phyloP scores from a whole-genome alignment of 2,113 vertebrate species.

The Aptenodytes patagonicus region DNA sequence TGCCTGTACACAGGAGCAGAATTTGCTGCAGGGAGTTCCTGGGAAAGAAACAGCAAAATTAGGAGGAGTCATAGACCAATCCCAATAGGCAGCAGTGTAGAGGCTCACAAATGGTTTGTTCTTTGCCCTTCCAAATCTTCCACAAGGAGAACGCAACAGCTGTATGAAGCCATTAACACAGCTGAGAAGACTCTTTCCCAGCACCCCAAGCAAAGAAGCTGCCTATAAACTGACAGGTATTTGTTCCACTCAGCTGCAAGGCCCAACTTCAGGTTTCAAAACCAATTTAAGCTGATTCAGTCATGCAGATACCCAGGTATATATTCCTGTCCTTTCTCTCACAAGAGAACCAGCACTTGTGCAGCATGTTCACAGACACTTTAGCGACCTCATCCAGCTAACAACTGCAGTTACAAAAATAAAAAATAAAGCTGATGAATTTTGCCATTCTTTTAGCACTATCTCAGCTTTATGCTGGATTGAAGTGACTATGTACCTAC shows the following conservation, averaged over 20 bases:
- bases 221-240: not conserved
- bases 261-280: not conserved
- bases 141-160: not conserved
- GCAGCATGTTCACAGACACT: not conserved
- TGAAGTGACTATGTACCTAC: not conserved
- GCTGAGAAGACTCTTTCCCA: not conserved
- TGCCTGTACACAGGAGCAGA: constrained; percentile 86
- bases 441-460: not conserved
- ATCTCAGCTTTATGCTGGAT: not conserved
- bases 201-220: not conserved
- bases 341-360: not conserved
- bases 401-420: not conserved
- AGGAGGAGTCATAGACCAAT: not conserved
- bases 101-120: not conserved
- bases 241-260: not conserved
- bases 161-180: not conserved
- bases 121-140: not conserved
- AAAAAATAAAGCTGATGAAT: not conserved
- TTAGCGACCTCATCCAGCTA: not conserved
- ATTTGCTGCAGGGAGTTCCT: constrained; percentile 90
- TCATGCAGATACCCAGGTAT: not conserved
- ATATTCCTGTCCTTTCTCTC: not conserved
- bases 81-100: not conserved
- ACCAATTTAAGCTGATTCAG: not conserved
- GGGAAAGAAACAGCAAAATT: constrained; percentile 27